Evolutionary conservation across 2,113 vertebrate genomes (phyloP).

Genomic region (Dromiciops gliroides): DNA sequence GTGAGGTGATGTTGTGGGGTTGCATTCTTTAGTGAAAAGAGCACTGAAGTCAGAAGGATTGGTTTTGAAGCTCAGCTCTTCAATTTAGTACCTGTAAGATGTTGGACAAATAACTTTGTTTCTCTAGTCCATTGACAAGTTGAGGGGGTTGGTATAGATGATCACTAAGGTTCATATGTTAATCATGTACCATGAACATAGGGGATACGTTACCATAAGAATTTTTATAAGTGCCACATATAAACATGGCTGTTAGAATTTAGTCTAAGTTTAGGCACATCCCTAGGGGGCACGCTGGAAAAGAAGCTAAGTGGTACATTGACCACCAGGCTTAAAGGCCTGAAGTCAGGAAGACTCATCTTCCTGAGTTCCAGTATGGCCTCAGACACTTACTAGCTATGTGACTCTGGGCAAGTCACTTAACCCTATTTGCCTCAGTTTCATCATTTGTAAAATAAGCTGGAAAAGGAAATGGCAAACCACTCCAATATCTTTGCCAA

Average conservation of each 20-base stretch:
- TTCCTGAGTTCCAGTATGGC: background rate
- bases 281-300: background rate
- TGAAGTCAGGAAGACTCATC: background rate
- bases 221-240: background rate
- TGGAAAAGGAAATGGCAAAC: background rate
- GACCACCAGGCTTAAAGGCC: background rate
- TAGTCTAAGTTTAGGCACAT: background rate
- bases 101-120: background rate
- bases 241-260: background rate
- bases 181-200: background rate
- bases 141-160: background rate
- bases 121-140: background rate
- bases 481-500: background rate
- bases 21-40: background rate
- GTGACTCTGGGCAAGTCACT: background rate
- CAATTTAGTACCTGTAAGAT: background rate
- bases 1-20: background rate
- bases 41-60: too few species aligned
- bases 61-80: too few species aligned
- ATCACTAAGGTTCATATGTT: too few species aligned
- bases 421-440: background rate
- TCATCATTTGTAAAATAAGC: too few species aligned
- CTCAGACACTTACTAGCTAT: background rate
- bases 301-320: background rate
- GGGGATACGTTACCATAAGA: background rate